Conservation (phyloP, 2,888 invertebrate genomes). For the Gymnosoma rotundatum region DNA sequence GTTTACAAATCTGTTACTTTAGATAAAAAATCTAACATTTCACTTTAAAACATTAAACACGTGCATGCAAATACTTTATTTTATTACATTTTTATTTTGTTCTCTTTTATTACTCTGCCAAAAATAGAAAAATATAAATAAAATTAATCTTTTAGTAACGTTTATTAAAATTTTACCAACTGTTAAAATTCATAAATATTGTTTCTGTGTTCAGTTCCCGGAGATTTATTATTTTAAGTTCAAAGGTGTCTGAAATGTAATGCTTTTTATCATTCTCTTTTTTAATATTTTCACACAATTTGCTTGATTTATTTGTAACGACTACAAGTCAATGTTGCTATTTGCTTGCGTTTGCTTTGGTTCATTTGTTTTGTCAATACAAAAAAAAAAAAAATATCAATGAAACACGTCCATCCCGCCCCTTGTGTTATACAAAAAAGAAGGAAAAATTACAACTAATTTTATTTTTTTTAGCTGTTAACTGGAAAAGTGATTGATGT, state of each 20-base stretch:
- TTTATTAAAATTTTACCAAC: conserved; percentile 35
- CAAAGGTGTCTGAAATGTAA: conserved; percentile 27
- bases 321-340: conserved; percentile 3
- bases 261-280: conserved; percentile 1
- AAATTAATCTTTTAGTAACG: conserved; percentile 12
- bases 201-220: neutral
- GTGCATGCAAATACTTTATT: conserved; percentile 7
- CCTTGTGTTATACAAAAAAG: neutral
- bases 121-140: too few species aligned
- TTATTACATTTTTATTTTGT: conserved; percentile 4
- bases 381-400: conserved; percentile 1
- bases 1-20: neutral
- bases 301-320: conserved; percentile 8
- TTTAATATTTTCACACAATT: neutral
- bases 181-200: conserved; percentile 31
- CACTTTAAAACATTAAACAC: conserved; percentile 24
- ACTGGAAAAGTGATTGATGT: conserved; percentile 66
- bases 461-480: conserved; percentile 10
- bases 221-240: conserved; percentile 50
- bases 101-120: neutral
- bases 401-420: neutral
- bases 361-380: neutral
- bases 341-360: conserved; percentile 7
- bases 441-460: conserved; percentile 31
- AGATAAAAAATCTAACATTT: conserved; percentile 8